Base-by-base conservation (phyloP, 2,113 vertebrate species). In the Scomber scombrus region DNA sequence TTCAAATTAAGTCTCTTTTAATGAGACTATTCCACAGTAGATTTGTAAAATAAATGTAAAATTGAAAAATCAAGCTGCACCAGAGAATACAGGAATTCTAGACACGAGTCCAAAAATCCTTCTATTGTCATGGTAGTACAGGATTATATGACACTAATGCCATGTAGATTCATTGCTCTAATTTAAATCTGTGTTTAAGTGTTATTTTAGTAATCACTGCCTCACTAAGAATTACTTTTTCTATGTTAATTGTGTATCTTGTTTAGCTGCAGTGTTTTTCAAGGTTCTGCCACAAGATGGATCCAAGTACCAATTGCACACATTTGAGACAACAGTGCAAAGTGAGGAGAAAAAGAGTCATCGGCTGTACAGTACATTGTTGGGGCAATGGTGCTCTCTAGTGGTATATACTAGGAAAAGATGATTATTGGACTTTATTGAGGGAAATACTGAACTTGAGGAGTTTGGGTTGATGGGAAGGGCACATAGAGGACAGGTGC, bases 261-360 rank as follows among this genome's bases (percentile, higher is more conserved):
- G 34, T 40, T 26, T 26, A 8, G 34, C 5, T 51, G 16, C 11
- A 26, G 19, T 34, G 2, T 74, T 78, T 40, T 8, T 40, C 34
- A 40, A 40, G 34, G 34, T 40, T 40, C 21, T 19, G 40, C 56
- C 77, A 81, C 71, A 34, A 68, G 66, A 57, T 85, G 82, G 73
- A 56, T 18, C 58, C 21, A 50, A 52, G 19, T 15, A 12, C 40
- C 11, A 69, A n/a, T 11, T n/a, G 43, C 16, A 61, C n/a, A 40
- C 45, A 43, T 16, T 26, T 40, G 26, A 34, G 34, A 50, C 11
- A 60, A 23, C 47, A 11, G 16, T 5, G 15, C 34, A 9, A 57
- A 10, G 12, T 15, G 3, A 9, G 13, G 3, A 18, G 11, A 67
- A 13, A 11, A 15, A 26, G 19, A 54, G n/a, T n/a, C n/a, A 8